phyloP scores from a whole-genome alignment of 2,888 invertebrate species.

The Apomyelois bistriatella region DNA sequence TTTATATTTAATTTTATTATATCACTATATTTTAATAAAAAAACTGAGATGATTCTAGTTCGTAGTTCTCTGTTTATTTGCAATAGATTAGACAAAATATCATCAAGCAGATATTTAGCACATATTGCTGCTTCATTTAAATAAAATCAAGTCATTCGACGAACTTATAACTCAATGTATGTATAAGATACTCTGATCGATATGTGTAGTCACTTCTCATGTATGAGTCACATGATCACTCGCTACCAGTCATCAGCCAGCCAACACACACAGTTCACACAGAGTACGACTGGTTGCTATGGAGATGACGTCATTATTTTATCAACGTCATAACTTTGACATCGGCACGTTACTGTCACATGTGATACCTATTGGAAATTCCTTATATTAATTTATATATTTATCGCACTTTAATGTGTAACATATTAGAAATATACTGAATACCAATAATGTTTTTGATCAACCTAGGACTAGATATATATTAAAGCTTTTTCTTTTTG shows the following conservation, averaged over 20 bases:
- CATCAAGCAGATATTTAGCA: background rate
- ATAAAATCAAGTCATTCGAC: background rate
- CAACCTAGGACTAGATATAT: too few species aligned
- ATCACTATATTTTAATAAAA: too few species aligned
- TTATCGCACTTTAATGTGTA: too few species aligned
- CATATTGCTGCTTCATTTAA: background rate
- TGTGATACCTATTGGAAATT: too few species aligned
- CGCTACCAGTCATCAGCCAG: background rate
- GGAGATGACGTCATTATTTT: background rate
- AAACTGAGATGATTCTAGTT: too few species aligned
- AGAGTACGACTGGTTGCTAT: background rate
- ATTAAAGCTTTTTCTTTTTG: too few species aligned
- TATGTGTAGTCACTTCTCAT: background rate
- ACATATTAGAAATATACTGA: too few species aligned
- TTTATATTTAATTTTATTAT: too few species aligned
- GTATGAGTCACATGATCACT: slow-evolving; percentile 7
- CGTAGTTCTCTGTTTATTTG: too few species aligned
- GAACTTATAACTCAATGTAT: background rate
- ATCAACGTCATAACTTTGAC: background rate
- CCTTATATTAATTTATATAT: too few species aligned
- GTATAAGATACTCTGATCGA: background rate
- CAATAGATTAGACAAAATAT: too few species aligned
- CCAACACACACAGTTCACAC: background rate
- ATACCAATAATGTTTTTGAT: too few species aligned
- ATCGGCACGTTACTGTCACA: background rate